phyloP scores from a whole-genome alignment of 30 jellyfish, hydroid and myxozoan species.

The Sanderia malayensis region DNA sequence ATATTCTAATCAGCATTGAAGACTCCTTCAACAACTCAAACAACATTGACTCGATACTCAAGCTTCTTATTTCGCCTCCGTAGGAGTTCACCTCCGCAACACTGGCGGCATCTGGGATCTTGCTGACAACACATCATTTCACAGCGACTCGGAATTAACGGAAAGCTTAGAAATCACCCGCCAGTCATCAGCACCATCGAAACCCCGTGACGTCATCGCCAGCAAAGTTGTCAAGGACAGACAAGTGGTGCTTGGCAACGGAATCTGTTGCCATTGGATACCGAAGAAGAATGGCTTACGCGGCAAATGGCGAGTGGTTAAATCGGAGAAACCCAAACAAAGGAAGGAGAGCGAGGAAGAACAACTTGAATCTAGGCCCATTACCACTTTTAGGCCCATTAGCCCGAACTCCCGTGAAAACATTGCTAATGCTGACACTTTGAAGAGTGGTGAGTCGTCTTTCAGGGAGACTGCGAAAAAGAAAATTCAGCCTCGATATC shows the following conservation, averaged over 20 bases:
- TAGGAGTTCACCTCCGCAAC: slow-evolving; percentile 53
- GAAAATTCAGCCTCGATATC: not conserved
- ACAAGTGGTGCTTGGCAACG: slow-evolving; percentile 29
- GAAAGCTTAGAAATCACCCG: slow-evolving; percentile 35
- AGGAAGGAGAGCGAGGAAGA: not conserved
- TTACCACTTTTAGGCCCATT: slow-evolving; percentile 19
- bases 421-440: not conserved
- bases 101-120: slow-evolving; percentile 35
- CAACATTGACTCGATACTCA: too few species aligned
- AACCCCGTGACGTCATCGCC: slow-evolving; percentile 11
- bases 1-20: too few species aligned
- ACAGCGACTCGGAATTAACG: slow-evolving; percentile 50
- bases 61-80: too few species aligned
- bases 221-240: slow-evolving; percentile 32
- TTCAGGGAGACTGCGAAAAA: not conserved
- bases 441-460: not conserved
- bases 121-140: slow-evolving; percentile 26
- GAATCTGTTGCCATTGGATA: slow-evolving; percentile 64
- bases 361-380: slow-evolving; percentile 12
- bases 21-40: not conserved
- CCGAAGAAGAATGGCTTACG: slow-evolving; percentile 19
- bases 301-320: slow-evolving; percentile 55
- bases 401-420: not conserved
- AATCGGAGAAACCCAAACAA: slow-evolving; percentile 7
- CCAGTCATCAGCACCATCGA: not conserved